Evolutionary conservation across 2,113 vertebrate species (phyloP).

Genomic region (Trachemys scripta): DNA sequence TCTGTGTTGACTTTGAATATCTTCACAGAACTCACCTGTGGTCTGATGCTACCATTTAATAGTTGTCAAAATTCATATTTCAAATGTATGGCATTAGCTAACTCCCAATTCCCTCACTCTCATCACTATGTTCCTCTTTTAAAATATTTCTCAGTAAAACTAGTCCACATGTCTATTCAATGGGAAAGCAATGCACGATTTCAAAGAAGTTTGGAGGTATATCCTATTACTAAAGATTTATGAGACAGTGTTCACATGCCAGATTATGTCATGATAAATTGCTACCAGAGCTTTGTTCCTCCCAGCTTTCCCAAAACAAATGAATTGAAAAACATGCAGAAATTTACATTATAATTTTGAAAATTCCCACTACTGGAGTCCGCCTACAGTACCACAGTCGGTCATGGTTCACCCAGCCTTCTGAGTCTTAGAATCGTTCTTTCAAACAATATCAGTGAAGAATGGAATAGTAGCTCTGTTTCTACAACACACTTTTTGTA

Average conservation of each 20-base stretch:
- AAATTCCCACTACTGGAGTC: not conserved
- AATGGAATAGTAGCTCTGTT: not conserved
- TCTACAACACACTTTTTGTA: rapidly evolving
- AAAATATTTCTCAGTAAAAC: not conserved
- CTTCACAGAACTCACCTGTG: rapidly evolving
- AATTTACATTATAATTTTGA: not conserved
- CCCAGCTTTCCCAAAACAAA: rapidly evolving
- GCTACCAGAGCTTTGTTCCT: not conserved
- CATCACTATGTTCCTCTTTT: not conserved
- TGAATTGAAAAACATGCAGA: not conserved
- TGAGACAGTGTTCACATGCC: not conserved
- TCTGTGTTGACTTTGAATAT: not conserved
- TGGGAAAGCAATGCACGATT: rapidly evolving
- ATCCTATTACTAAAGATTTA: not conserved
- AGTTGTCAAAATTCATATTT: not conserved
- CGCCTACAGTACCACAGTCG: rapidly evolving
- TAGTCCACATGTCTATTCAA: not conserved
- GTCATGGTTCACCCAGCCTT: not conserved
- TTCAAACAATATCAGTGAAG: not conserved
- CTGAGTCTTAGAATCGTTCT: not conserved
- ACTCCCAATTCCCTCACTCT: not conserved
- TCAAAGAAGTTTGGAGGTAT: conserved; percentile 24
- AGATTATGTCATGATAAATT: not conserved
- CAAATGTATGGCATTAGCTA: not conserved
- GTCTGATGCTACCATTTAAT: not conserved